Percentiles rank a stretch among this genome's conserved stretches.
phyloP scores from a whole-genome alignment of 1,140 invertebrate species.

The Anastatus disparis region DNA sequence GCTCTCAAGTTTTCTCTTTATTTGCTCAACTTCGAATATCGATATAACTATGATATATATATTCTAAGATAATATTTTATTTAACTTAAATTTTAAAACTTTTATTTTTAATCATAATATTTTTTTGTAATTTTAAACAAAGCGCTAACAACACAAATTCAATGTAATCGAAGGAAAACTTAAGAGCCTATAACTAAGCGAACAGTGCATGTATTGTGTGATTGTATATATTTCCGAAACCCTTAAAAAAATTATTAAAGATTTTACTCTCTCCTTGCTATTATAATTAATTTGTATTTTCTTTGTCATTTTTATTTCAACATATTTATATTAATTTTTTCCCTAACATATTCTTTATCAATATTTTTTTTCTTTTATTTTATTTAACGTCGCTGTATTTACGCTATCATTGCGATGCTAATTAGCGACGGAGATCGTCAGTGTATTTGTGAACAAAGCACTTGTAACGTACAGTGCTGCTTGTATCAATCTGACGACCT shows the following conservation, averaged over 20 bases:
- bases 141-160: neutral
- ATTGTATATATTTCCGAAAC: conserved; percentile 41
- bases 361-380: too few species aligned
- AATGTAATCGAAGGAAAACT: conserved; percentile 19
- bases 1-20: conserved; percentile 24
- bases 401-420: too few species aligned
- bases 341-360: neutral
- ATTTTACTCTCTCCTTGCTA: conserved; percentile 36
- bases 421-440: too few species aligned
- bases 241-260: conserved; percentile 36
- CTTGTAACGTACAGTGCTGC: too few species aligned
- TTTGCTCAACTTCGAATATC: neutral
- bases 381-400: too few species aligned
- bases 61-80: neutral
- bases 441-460: too few species aligned
- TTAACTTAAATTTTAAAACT: too few species aligned
- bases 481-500: too few species aligned
- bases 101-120: neutral
- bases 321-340: neutral
- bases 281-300: conserved; percentile 32
- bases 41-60: neutral
- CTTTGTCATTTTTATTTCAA: neutral
- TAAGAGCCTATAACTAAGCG: conserved; percentile 14
- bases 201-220: conserved; percentile 38
- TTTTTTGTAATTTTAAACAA: neutral